Percentiles rank a stretch among this genome's conserved stretches.
Evolutionary conservation across 37 sponge, comb jelly and placozoan species (phyloP).

Genomic region (Geodia barretti): DNA sequence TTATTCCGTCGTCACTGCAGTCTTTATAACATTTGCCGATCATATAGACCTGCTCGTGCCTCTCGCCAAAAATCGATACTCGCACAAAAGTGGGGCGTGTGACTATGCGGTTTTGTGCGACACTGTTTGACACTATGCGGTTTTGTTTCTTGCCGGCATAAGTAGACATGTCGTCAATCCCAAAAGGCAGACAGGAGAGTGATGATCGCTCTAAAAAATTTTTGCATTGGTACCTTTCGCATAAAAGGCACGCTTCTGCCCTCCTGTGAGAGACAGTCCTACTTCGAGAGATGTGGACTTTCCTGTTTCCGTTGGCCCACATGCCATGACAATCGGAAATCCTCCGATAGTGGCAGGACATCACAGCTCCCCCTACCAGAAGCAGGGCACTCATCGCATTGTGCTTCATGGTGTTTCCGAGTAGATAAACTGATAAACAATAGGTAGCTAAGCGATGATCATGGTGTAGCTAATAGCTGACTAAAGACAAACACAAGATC

Average conservation of each 20-base stretch:
- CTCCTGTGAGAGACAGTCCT: neutral
- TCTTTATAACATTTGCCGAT: too few species aligned
- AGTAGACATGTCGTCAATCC: neutral
- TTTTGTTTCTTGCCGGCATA: neutral
- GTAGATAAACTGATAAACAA: too few species aligned
- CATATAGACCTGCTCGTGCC: too few species aligned
- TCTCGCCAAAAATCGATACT: too few species aligned
- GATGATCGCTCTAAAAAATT: neutral
- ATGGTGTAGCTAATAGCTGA: too few species aligned
- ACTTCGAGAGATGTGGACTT: neutral
- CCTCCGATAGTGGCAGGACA: conserved; percentile 7
- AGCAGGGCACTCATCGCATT: neutral
- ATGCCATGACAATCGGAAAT: neutral
- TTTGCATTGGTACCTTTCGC: neutral
- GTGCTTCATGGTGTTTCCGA: too few species aligned
- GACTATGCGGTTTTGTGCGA: too few species aligned
- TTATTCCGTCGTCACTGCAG: too few species aligned
- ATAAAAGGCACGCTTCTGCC: neutral
- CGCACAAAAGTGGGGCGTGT: too few species aligned
- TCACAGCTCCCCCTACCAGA: neutral
- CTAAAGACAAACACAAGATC: too few species aligned
- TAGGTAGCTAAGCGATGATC: too few species aligned
- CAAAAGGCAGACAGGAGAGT: neutral
- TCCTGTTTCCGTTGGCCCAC: conserved; percentile 2
- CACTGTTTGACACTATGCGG: too few species aligned